phyloP scores from a whole-genome alignment of 2,113 vertebrate genomes.

The Crocuta crocuta region DNA sequence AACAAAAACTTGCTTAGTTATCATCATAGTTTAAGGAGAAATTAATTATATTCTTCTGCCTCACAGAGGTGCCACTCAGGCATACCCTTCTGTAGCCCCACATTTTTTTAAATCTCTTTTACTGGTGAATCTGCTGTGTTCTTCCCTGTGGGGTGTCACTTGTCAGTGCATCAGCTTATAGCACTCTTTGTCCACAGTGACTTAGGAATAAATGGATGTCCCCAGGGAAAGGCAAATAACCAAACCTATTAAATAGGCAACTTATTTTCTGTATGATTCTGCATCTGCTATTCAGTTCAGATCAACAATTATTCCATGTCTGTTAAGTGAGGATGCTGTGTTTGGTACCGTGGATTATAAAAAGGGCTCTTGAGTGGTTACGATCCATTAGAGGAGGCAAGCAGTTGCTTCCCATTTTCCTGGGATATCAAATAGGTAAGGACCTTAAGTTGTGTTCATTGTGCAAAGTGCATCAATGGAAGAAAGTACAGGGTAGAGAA shows the following conservation, averaged over 20 bases:
- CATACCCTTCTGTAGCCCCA: neutral
- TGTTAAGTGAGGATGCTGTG: constrained; percentile 5
- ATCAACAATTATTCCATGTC: neutral
- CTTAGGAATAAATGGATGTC: constrained; percentile 62
- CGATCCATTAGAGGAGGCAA: neutral
- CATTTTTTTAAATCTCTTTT: neutral
- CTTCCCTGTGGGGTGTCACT: neutral
- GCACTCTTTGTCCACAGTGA: constrained; percentile 53
- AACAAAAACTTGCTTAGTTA: neutral
- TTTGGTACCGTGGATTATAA: neutral
- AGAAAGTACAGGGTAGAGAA: neutral
- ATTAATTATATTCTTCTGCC: constrained; percentile 27
- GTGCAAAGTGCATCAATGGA: neutral
- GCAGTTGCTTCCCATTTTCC: neutral
- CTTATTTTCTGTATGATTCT: constrained; percentile 45
- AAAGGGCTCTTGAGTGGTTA: neutral
- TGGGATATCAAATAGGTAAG: constrained; percentile 8
- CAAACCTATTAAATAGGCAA: constrained; percentile 59
- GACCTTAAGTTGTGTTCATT: neutral
- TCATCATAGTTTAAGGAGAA: neutral
- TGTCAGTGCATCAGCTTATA: neutral
- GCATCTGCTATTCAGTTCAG: constrained; percentile 19
- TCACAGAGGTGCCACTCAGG: neutral
- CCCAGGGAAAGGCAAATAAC: constrained; percentile 69
- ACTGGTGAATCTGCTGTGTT: neutral